Percentiles rank a stretch among this genome's conserved stretches.
Conservation (phyloP, 2,888 invertebrate genomes). For the Mesorhabditis spiculigera region DNA sequence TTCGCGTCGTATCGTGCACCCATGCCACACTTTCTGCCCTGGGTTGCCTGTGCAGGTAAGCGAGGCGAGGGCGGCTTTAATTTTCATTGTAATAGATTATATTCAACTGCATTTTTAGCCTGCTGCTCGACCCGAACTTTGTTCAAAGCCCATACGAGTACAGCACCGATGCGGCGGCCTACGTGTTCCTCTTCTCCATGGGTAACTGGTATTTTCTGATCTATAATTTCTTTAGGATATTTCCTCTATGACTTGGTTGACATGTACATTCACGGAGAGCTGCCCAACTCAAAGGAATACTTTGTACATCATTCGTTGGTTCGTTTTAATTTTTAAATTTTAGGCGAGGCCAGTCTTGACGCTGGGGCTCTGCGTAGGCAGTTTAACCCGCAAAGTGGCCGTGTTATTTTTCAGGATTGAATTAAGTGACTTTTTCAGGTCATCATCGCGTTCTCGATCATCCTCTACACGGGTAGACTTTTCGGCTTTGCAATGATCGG, state of each 20-base stretch:
- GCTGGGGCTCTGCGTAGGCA: no score
- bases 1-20: conserved; percentile 43
- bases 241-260: conserved; percentile 41
- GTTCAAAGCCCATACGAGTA: conserved; percentile 41
- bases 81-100: background rate
- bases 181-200: conserved; percentile 43
- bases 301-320: conserved; percentile 40
- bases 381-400: no score
- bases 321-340: background rate
- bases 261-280: conserved; percentile 41
- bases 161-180: conserved; percentile 28
- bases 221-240: conserved; percentile 22
- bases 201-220: conserved; percentile 14
- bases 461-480: conserved; percentile 30
- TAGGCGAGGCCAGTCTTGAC: background rate
- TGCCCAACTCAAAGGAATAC: conserved; percentile 39
- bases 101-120: conserved; percentile 18
- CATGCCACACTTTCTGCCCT: conserved; percentile 39
- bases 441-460: conserved; percentile 36
- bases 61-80: conserved; percentile 1
- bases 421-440: conserved; percentile 16
- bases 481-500: conserved; percentile 44
- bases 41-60: conserved; percentile 33
- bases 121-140: conserved; percentile 34
- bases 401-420: background rate